Percentiles rank a stretch among this genome's conserved stretches.
Conservation (phyloP, 2,797 vertebrate genomes). For the Taeniopygia guttata region DNA sequence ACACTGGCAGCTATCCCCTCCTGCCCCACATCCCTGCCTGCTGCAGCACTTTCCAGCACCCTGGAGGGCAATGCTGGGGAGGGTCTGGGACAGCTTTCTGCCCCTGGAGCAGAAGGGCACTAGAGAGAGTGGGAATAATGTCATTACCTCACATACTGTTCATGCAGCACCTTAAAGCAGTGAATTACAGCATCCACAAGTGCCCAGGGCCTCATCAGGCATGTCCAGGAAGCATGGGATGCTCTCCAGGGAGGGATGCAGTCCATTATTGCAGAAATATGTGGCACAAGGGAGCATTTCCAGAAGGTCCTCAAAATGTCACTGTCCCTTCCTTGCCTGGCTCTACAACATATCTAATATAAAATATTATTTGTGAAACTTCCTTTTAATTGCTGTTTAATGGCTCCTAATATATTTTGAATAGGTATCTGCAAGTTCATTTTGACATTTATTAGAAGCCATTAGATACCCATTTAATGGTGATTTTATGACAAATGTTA, state of each 20-base stretch:
- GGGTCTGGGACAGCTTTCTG: background rate
- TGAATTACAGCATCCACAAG: background rate
- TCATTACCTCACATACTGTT: background rate
- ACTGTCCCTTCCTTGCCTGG: background rate
- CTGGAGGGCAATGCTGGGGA: background rate
- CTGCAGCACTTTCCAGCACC: background rate
- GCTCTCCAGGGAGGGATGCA: background rate
- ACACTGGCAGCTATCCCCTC: background rate
- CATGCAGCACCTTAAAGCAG: background rate
- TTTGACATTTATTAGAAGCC: slow-evolving; percentile 63
- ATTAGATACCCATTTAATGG: slow-evolving; percentile 52
- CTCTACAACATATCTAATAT: background rate
- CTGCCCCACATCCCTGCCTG: background rate
- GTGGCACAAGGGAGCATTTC: background rate
- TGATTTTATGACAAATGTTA: slow-evolving; percentile 48
- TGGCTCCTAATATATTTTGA: slow-evolving; percentile 59
- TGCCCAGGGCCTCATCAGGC: background rate
- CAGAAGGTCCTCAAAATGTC: slow-evolving; percentile 20
- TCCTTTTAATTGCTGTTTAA: slow-evolving; percentile 64
- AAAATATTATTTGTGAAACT: slow-evolving; percentile 59
- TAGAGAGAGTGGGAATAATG: background rate
- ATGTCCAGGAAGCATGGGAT: background rate
- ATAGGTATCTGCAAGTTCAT: slow-evolving; percentile 50
- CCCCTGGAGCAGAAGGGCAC: background rate
- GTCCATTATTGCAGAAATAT: background rate